phyloP scores from a whole-genome alignment of 2,888 invertebrate species.

The Scrobipalpa atriplicella region DNA sequence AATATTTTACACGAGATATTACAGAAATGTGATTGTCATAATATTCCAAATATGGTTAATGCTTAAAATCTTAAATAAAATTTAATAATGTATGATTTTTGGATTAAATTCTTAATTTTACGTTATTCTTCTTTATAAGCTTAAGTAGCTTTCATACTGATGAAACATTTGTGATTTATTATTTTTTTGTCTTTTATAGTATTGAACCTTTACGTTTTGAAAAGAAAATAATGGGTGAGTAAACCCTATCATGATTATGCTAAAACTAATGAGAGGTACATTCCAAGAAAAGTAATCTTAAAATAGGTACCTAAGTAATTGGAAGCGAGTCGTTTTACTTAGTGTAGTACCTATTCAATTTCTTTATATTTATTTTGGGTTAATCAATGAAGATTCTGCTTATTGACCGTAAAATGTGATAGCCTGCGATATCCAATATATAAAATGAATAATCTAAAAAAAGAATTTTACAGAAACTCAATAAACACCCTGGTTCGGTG shows the following conservation, averaged over 20 bases:
- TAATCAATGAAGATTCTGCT: neutral
- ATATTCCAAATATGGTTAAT: too few relatives aligned
- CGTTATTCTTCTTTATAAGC: too few relatives aligned
- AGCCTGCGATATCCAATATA: too few relatives aligned
- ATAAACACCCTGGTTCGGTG: neutral
- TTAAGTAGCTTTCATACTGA: too few relatives aligned
- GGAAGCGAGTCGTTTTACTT: neutral
- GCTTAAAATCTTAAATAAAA: too few relatives aligned
- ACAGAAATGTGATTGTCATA: too few relatives aligned
- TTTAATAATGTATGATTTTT: too few relatives aligned
- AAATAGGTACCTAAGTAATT: conserved; percentile 1
- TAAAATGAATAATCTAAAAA: neutral
- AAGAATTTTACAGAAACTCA: neutral
- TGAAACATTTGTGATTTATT: too few relatives aligned
- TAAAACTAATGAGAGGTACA: neutral
- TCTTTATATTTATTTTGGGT: too few relatives aligned
- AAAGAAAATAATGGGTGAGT: neutral
- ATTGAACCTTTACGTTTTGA: neutral
- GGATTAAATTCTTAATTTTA: too few relatives aligned
- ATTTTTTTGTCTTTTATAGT: neutral
- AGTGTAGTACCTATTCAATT: too few relatives aligned
- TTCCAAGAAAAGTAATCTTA: neutral
- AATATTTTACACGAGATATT: too few relatives aligned
- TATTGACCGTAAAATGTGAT: neutral
- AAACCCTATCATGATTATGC: neutral